These are phyloP conservation scores for Ailurus styani DNA, from an alignment of 2,113 vertebrate genomes.

Conservation along the genomic window DNA sequence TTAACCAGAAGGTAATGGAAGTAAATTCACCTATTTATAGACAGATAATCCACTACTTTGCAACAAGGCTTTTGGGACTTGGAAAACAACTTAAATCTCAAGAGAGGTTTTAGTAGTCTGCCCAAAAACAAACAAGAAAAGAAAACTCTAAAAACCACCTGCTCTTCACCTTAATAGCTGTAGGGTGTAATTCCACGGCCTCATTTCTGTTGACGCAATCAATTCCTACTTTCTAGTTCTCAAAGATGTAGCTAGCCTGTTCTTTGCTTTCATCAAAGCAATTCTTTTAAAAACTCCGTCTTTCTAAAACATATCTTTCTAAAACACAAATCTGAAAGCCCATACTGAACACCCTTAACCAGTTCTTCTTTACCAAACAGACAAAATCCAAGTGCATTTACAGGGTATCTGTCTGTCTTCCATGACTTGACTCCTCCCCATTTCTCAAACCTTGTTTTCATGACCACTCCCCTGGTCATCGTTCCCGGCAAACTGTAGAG, in stretches of 20 bases:
- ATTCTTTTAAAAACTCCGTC: background rate
- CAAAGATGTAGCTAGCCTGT: background rate
- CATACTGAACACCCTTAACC: background rate
- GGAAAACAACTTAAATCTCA: background rate
- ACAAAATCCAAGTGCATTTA: background rate
- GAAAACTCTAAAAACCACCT: background rate
- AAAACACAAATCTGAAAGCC: background rate
- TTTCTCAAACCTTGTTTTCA: background rate
- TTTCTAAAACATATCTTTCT: background rate
- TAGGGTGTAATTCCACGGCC: background rate
- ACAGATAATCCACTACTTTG: background rate
- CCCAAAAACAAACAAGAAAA: background rate
- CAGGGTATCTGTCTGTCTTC: rapidly evolving
- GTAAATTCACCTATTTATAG: background rate
- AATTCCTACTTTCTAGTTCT: background rate
- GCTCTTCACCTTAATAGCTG: background rate
- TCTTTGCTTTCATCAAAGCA: background rate
- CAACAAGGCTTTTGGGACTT: background rate
- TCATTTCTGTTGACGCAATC: background rate
- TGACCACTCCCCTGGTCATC: rapidly evolving
- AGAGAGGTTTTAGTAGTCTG: background rate
- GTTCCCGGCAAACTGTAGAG: background rate
- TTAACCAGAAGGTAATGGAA: background rate
- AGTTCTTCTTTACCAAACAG: background rate
- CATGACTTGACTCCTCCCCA: background rate